Evolutionary conservation across 2,797 vertebrate genomes (phyloP).

Genomic region (Microctenopoma stevenorrisi): DNA sequence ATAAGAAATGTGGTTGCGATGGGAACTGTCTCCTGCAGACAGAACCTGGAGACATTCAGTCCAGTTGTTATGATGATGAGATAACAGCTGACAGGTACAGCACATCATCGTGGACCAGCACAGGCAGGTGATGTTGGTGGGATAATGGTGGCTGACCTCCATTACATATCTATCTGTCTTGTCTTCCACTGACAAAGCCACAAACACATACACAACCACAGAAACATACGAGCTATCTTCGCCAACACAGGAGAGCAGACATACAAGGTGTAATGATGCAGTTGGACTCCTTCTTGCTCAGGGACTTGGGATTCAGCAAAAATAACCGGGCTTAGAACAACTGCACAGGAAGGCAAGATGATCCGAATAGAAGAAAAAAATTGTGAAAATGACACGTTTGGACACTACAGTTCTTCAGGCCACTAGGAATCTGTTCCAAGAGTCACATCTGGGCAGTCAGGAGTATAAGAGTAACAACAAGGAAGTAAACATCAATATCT

Average conservation of each 20-base stretch:
- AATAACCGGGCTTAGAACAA: neutral
- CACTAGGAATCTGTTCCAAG: slow-evolving; percentile 72
- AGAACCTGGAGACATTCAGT: slow-evolving; percentile 46
- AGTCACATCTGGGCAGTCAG: slow-evolving; percentile 46
- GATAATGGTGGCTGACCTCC: slow-evolving; percentile 62
- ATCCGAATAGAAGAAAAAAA: neutral
- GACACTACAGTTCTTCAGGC: slow-evolving; percentile 37
- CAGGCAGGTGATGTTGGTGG: slow-evolving; percentile 54
- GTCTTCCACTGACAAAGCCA: slow-evolving; percentile 7
- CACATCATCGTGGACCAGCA: slow-evolving; percentile 73
- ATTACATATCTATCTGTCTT: slow-evolving; percentile 73
- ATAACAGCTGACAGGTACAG: slow-evolving; percentile 78
- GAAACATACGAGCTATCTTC: too few relatives aligned
- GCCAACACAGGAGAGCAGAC: neutral
- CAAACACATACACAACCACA: neutral
- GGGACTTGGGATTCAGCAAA: slow-evolving; percentile 57
- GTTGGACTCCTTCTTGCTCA: slow-evolving; percentile 66
- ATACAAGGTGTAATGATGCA: slow-evolving; percentile 68
- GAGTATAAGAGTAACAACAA: neutral
- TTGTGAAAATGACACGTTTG: neutral
- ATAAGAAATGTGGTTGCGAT: slow-evolving; percentile 26
- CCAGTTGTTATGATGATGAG: slow-evolving; percentile 34
- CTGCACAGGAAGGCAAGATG: neutral
- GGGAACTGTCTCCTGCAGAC: slow-evolving; percentile 30
- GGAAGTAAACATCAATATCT: neutral